phyloP scores from a whole-genome alignment of 2,797 vertebrate genomes.

The Peromyscus attwateri region DNA sequence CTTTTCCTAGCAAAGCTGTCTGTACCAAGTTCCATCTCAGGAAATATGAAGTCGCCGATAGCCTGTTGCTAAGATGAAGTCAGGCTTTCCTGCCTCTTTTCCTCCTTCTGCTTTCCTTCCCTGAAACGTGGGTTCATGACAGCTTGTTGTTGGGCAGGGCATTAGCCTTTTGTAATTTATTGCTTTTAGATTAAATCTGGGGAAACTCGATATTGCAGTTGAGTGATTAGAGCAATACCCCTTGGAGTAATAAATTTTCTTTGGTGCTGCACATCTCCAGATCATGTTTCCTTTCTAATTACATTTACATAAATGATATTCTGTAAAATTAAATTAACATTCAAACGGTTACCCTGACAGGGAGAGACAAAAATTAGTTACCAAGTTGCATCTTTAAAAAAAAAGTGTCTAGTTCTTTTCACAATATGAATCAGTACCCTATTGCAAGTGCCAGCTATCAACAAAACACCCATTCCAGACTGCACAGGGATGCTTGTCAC shows the following conservation, averaged over 20 bases:
- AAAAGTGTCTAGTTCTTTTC: slow-evolving; percentile 84
- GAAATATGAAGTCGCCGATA: slow-evolving; percentile 85
- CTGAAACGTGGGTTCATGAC: slow-evolving; percentile 89
- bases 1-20: slow-evolving; percentile 69
- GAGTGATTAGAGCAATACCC: slow-evolving; percentile 98
- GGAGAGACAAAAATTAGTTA: slow-evolving; percentile 92
- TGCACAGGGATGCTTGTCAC: slow-evolving; percentile 81
- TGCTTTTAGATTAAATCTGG: slow-evolving; percentile 97
- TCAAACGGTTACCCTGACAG: slow-evolving; percentile 91
- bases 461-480: slow-evolving; percentile 70
- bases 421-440: slow-evolving; percentile 84
- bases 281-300: slow-evolving; percentile 98
- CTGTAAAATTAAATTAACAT: slow-evolving; percentile 95
- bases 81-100: slow-evolving; percentile 72
- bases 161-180: slow-evolving; percentile 97
- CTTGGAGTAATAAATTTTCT: slow-evolving; percentile 97
- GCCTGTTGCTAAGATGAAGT: slow-evolving; percentile 90
- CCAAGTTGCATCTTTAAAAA: slow-evolving; percentile 87
- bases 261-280: slow-evolving; percentile 92
- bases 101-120: slow-evolving; percentile 78
- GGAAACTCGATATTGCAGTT: slow-evolving; percentile 99
- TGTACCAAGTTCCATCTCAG: slow-evolving; percentile 86
- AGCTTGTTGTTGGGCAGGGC: slow-evolving; percentile 91
- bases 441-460: slow-evolving; percentile 83
- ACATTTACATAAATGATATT: slow-evolving; percentile 99